These are phyloP conservation scores for Malurus leucopterus DNA, from an alignment of 2,797 vertebrate species.

Conservation along the genomic window DNA sequence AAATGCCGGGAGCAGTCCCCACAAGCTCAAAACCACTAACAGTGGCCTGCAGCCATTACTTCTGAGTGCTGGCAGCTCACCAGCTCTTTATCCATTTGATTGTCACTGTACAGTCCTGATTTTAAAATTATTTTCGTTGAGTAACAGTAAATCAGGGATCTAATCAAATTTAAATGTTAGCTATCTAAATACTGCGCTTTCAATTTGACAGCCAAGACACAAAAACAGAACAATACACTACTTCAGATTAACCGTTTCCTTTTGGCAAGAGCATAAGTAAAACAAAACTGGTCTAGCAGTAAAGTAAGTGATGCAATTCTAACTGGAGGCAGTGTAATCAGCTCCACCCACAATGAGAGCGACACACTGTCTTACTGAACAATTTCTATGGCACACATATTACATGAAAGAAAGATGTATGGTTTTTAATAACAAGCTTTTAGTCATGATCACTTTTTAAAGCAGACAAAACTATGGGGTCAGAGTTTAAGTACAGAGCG, in stretches of 20 bases:
- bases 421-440: background rate
- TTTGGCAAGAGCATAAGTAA: background rate
- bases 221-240: background rate
- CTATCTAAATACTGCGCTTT: background rate
- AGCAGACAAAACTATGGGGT: background rate
- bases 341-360: background rate
- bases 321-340: background rate
- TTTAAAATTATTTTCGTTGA: constrained; percentile 30
- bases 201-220: background rate
- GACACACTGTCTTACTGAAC: background rate
- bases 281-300: background rate
- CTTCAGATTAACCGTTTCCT: constrained; percentile 14
- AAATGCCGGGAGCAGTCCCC: background rate
- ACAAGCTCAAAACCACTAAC: background rate
- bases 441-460: background rate
- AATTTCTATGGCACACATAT: background rate
- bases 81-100: constrained; percentile 23
- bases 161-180: constrained; percentile 12
- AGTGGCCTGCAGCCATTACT: background rate
- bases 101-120: background rate
- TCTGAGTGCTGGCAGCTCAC: background rate
- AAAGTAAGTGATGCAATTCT: background rate
- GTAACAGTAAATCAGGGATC: constrained; percentile 3
- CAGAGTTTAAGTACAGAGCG: background rate
- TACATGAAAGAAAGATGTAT: background rate